These are phyloP conservation scores for Platysteira castanea DNA, from an alignment of 2,113 vertebrate genomes.

Conservation along the genomic window DNA sequence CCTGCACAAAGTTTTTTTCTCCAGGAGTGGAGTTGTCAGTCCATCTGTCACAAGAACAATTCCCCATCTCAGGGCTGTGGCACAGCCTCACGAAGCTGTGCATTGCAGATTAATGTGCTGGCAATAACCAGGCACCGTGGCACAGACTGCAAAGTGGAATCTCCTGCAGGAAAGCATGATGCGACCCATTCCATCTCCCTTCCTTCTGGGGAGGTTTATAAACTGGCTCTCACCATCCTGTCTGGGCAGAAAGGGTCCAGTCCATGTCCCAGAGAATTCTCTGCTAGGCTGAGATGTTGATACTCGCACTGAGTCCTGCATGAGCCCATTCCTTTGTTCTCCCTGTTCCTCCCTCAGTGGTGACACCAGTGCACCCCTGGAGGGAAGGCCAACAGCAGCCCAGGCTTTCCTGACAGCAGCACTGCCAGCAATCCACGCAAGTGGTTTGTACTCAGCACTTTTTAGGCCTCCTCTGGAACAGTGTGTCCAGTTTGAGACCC, in stretches of 20 bases:
- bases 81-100: neutral
- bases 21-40: constrained; percentile 10
- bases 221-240: neutral
- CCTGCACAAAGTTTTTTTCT: constrained; percentile 14
- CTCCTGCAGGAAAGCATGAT: neutral
- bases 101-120: constrained; percentile 31
- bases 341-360: neutral
- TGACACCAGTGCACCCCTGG: neutral
- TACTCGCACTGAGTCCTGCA: neutral
- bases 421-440: neutral
- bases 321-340: neutral
- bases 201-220: neutral
- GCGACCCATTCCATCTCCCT: neutral
- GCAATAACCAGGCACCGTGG: neutral
- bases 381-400: neutral
- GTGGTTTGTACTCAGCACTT: neutral
- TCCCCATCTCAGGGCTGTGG: neutral
- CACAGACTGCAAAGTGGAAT: neutral
- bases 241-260: neutral
- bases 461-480: neutral
- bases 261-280: neutral
- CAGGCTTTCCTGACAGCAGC: neutral
- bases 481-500: neutral
- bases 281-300: neutral
- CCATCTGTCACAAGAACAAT: constrained; percentile 38